Conservation (phyloP, 2,113 vertebrate species). For the Gulo gulo region DNA sequence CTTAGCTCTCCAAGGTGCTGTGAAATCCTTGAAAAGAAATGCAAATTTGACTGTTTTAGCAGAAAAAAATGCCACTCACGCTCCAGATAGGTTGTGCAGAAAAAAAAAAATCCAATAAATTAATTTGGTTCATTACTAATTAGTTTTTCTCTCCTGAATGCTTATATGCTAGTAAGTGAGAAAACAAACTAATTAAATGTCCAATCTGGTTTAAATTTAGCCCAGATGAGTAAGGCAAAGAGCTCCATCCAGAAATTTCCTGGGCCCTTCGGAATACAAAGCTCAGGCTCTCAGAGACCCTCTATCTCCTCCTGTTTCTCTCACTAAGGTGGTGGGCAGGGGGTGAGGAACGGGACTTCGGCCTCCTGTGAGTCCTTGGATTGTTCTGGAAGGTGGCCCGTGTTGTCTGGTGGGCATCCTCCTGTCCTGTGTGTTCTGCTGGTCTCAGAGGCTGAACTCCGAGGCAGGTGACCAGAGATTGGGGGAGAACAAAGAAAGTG, state of each 20-base stretch:
- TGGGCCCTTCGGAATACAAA: neutral
- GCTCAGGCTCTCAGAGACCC: neutral
- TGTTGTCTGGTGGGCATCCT: accelerated
- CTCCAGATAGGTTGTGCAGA: neutral
- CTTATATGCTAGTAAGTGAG: neutral
- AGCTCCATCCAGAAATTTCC: neutral
- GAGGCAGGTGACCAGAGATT: neutral
- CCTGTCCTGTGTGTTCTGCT: neutral
- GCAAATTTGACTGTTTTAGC: neutral
- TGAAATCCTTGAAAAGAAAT: neutral
- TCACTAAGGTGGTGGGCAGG: neutral
- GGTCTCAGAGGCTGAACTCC: neutral
- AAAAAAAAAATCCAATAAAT: constrained; percentile 7
- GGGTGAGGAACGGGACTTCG: neutral
- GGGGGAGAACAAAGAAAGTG: neutral
- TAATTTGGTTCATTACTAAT: constrained; percentile 10
- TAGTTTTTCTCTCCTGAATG: constrained; percentile 16
- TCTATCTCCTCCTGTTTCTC: neutral
- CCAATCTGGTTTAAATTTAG: neutral
- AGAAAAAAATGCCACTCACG: neutral
- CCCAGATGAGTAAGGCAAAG: neutral
- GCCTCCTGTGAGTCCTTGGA: neutral
- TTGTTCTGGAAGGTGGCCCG: neutral
- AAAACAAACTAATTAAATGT: constrained; percentile 37
- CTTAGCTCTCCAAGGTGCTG: neutral